Evolutionary conservation across 2,888 invertebrate genomes (phyloP).

Genomic region (Julus scandinavius): DNA sequence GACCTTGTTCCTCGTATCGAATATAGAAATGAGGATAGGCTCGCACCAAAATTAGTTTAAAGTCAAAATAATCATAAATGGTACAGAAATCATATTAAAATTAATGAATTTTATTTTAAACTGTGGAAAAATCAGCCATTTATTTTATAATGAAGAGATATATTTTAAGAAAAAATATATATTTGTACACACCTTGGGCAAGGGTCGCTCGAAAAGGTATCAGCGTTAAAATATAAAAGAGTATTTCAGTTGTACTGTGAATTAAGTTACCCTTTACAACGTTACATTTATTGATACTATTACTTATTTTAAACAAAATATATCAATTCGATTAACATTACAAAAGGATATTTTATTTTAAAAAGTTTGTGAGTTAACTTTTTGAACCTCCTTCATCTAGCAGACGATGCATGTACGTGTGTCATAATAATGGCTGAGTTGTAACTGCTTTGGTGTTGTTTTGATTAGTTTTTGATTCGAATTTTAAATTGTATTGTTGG

Average conservation of each 20-base stretch:
- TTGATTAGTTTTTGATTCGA: neutral
- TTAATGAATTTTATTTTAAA: neutral
- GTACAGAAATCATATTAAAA: neutral
- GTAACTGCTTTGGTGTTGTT: neutral
- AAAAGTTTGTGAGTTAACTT: neutral
- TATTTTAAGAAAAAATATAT: neutral
- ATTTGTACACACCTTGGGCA: neutral
- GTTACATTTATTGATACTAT: neutral
- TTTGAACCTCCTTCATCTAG: neutral
- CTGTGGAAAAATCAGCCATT: neutral
- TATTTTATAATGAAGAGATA: neutral
- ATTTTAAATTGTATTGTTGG: neutral
- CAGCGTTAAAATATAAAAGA: neutral
- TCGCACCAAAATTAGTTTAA: neutral
- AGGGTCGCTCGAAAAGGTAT: neutral
- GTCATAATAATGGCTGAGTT: neutral
- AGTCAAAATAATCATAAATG: neutral
- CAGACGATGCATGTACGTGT: neutral
- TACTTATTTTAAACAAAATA: neutral
- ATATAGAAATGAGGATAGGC: neutral
- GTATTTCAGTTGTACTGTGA: neutral
- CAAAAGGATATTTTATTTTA: neutral
- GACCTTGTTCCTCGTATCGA: slow-evolving; percentile 39
- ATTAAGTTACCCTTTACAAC: neutral
- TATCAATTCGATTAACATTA: neutral